Conservation (phyloP, 1,140 invertebrate genomes). For the Kradibia gibbosae region DNA sequence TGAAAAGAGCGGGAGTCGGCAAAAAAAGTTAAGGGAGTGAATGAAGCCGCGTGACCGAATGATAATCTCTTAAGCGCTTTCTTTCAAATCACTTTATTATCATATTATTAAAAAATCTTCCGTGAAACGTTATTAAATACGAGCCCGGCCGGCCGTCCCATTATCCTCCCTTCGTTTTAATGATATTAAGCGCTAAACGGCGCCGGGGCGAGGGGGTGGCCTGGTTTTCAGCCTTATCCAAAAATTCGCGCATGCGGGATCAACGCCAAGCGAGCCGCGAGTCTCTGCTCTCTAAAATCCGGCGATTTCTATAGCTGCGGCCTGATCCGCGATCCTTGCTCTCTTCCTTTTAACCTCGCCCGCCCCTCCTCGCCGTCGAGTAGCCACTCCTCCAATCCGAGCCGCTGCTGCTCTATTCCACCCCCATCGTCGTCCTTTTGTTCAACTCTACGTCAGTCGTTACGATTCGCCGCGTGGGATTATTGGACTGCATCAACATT, state of each 20-base stretch:
- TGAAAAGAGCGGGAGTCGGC: no score
- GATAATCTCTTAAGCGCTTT: slow-evolving; percentile 69
- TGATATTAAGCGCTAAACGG: slow-evolving; percentile 67
- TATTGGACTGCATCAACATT: background rate
- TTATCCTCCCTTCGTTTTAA: slow-evolving; percentile 60
- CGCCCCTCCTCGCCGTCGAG: background rate
- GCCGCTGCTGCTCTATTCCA: no score
- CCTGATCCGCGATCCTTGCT: background rate
- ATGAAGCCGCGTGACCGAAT: slow-evolving; percentile 62
- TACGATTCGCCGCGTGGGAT: slow-evolving; percentile 31
- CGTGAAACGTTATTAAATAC: slow-evolving; percentile 71
- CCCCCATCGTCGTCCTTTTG: no score
- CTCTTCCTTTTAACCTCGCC: no score
- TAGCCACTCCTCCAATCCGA: no score
- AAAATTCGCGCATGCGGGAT: no score
- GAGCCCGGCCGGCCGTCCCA: slow-evolving; percentile 64
- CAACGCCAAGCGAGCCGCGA: background rate
- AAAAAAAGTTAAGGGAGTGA: slow-evolving; percentile 48
- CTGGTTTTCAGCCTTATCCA: no score
- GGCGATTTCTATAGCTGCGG: no score
- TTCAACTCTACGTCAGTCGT: slow-evolving; percentile 21
- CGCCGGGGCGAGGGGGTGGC: background rate
- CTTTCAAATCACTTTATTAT: slow-evolving; percentile 72
- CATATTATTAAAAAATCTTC: slow-evolving; percentile 72
- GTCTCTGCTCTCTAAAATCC: background rate